Evolutionary conservation across 2,888 invertebrate genomes (phyloP).

Genomic region (Rhagophthalmus giganteus): DNA sequence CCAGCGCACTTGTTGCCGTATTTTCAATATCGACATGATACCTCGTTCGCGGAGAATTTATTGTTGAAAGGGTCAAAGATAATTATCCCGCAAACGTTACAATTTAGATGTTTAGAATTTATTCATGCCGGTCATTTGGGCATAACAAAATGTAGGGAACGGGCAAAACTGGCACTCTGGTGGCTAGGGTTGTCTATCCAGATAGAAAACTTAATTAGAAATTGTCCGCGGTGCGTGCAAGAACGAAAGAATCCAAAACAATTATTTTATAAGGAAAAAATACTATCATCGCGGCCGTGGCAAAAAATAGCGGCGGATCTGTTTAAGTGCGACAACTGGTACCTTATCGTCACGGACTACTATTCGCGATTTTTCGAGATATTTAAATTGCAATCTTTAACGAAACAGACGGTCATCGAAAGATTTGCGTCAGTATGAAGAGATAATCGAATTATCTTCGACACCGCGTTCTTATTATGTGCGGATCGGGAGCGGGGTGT

Average conservation of each 20-base stretch:
- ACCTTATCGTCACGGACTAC: not conserved
- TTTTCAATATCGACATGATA: conserved; percentile 6
- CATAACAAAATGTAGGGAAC: not conserved
- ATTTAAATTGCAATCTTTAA: too few species aligned
- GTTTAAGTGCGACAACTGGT: not conserved
- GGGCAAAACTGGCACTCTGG: not conserved
- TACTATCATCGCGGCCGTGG: too few species aligned
- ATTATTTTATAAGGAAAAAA: not conserved
- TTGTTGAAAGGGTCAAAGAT: conserved; percentile 19
- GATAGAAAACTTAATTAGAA: not conserved
- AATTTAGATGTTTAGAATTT: conserved; percentile 27
- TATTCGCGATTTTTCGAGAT: not conserved
- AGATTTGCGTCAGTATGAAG: too few species aligned
- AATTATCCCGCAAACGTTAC: conserved; percentile 32
- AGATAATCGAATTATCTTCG: too few species aligned
- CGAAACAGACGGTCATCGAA: too few species aligned
- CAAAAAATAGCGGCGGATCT: not conserved
- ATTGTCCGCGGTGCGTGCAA: not conserved
- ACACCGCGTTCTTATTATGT: too few species aligned
- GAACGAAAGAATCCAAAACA: not conserved
- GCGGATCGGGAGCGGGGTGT: too few species aligned
- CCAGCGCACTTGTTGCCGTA: too few species aligned
- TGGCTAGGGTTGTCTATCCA: not conserved
- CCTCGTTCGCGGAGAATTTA: not conserved
- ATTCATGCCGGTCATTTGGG: conserved; percentile 40